These are phyloP conservation scores for Cactoblastis cactorum DNA, from an alignment of 2,888 invertebrate genomes.

Conservation along the genomic window DNA sequence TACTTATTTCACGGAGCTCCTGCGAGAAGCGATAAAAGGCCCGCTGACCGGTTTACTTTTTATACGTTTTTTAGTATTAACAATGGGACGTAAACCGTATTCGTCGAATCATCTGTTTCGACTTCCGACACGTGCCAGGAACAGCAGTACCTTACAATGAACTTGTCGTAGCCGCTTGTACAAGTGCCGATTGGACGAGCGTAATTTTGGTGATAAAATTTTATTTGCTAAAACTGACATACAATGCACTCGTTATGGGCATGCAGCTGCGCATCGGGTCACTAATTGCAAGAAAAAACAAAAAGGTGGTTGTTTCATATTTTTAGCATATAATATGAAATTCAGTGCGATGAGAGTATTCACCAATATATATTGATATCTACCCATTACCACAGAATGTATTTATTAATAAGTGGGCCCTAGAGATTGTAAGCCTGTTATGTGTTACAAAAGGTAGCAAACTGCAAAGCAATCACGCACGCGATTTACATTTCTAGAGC, in stretches of 20 bases:
- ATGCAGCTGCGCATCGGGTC: neutral
- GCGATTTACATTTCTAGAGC: constrained; percentile 33
- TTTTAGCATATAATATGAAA: neutral
- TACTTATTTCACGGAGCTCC: constrained; percentile 68
- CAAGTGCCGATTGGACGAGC: constrained; percentile 9
- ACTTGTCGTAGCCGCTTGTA: constrained; percentile 9
- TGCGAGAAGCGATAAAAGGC: constrained; percentile 69
- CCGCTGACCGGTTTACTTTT: constrained; percentile 75
- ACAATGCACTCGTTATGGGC: constrained; percentile 3
- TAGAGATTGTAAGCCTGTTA: no score
- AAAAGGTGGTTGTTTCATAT: neutral
- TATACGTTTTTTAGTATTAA: constrained; percentile 66
- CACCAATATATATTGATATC: neutral
- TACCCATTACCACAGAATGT: no score
- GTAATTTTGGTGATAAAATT: constrained; percentile 12
- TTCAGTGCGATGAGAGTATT: neutral
- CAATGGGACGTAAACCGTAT: constrained; percentile 74
- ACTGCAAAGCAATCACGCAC: constrained; percentile 18
- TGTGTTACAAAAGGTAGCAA: no score
- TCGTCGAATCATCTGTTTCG: constrained; percentile 67
- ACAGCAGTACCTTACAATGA: constrained; percentile 26
- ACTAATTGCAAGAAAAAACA: neutral
- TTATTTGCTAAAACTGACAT: constrained; percentile 4
- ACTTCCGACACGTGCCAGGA: constrained; percentile 51
- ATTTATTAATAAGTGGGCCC: no score